Evolutionary conservation across 2,113 vertebrate genomes (phyloP), one percentile per base, ranked within the genome.

Genomic region (Rhea americana): DNA sequence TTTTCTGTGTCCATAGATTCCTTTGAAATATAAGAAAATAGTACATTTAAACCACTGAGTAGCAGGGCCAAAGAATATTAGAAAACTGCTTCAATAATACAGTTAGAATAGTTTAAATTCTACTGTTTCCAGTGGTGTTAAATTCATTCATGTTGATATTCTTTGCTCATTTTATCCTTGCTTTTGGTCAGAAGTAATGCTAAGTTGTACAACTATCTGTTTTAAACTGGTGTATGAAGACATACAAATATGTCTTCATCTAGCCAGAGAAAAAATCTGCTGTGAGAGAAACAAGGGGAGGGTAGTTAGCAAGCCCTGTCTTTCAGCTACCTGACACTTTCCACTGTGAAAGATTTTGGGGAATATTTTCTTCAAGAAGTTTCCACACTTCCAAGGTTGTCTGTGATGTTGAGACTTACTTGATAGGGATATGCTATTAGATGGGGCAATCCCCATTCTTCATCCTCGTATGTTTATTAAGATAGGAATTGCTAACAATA

Each of bases 361-460:
- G 25, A 86, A 51, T 86, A n/a, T 76, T 89, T 95, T 82, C 32
- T 90, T 84, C 81, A 65, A 79, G 58, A 86, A 84, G 48, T 75
- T 93, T 13, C 47, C 79, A 65, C 61, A 90, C 5, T 41, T 74
- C 37, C 55, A 45, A 85, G 28, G 9, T 51, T 77, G 30, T 73
- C 55, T 82, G 58, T 2, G 17, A 26, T 41, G 32, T 30, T 48
- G 32, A 78, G 37, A 41, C 51, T 74, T 78, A 48, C 45, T 76
- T 66, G 71, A 65, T 21, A 56, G 25, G 21, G 20, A 26, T 67
- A 13, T 25, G 10, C 61, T 75, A 10, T 75, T 85, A 51, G 41
- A 65, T 18, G 0, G 6, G 28, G 43, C 19, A 82, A 35, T 28
- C 30, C 7, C 13, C 8, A 35, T 41, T 68, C 85, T 45, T 75